phyloP scores from a whole-genome alignment of 2,113 vertebrate species.

The Chroicocephalus ridibundus region DNA sequence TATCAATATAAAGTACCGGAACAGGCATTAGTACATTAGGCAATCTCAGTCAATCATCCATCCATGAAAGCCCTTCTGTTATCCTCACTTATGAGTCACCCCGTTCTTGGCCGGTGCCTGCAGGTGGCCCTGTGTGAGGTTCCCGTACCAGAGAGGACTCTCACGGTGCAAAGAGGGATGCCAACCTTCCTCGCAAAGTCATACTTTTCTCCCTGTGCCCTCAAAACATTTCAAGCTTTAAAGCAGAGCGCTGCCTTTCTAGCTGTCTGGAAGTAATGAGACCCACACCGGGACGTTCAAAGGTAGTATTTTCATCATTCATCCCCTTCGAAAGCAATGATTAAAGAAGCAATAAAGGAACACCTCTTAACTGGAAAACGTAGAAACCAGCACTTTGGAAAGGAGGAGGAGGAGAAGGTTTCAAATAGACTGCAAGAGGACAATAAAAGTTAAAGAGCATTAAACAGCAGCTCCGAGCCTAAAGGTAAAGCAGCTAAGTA shows the following conservation, averaged over 20 bases:
- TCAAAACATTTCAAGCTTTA: slow-evolving; percentile 32
- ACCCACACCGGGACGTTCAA: background rate
- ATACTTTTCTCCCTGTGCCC: background rate
- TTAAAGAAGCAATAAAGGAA: slow-evolving; percentile 66
- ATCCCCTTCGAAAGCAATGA: slow-evolving; percentile 60
- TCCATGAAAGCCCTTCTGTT: background rate
- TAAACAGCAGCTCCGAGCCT: slow-evolving; percentile 56
- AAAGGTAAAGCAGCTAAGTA: slow-evolving; percentile 66
- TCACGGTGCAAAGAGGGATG: background rate
- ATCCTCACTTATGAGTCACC: background rate
- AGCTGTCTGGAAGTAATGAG: slow-evolving; percentile 20
- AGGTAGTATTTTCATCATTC: slow-evolving; percentile 62
- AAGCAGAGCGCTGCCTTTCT: slow-evolving; percentile 34
- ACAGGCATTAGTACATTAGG: background rate
- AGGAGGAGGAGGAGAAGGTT: slow-evolving; percentile 59
- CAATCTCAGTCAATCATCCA: background rate
- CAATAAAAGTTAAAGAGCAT: slow-evolving; percentile 75
- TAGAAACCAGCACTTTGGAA: slow-evolving; percentile 56
- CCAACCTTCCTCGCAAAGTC: background rate
- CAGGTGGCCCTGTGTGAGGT: background rate
- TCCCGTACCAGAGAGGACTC: slow-evolving; percentile 1
- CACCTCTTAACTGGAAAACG: slow-evolving; percentile 61
- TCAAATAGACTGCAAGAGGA: slow-evolving; percentile 63
- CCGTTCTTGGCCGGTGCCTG: background rate
- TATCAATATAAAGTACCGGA: background rate